Conservation (phyloP, 1,140 invertebrate genomes). For the Dreissena polymorpha region DNA sequence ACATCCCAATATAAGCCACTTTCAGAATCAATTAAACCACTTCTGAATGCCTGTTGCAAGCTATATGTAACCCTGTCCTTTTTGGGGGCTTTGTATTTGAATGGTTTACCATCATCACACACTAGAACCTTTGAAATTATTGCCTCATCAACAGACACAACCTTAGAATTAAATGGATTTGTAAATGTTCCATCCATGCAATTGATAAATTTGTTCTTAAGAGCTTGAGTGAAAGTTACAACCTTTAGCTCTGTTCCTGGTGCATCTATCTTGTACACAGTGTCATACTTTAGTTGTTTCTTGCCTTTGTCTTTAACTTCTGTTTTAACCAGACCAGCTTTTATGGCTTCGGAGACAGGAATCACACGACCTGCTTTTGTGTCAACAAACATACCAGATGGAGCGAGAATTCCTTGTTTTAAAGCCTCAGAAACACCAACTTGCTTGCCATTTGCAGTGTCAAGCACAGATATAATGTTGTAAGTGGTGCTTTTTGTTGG, state of each 20-base stretch:
- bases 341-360: conserved; percentile 88
- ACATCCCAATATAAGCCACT: conserved; percentile 86
- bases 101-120: conserved; percentile 84
- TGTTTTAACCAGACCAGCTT: conserved; percentile 88
- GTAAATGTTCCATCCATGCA: conserved; percentile 87
- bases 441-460: conserved; percentile 83
- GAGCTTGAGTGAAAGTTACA: conserved; percentile 91
- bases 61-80: conserved; percentile 63
- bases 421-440: conserved; percentile 74
- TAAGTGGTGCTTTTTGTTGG: conserved; percentile 64
- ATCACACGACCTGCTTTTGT: conserved; percentile 89
- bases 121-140: conserved; percentile 88
- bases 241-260: conserved; percentile 39
- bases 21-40: conserved; percentile 68
- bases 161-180: conserved; percentile 87
- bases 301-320: conserved; percentile 70
- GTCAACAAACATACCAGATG: conserved; percentile 83
- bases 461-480: conserved; percentile 88
- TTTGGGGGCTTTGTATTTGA: conserved; percentile 66
- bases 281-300: conserved; percentile 36
- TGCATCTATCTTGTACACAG: conserved; percentile 32
- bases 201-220: conserved; percentile 89
- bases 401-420: conserved; percentile 75
- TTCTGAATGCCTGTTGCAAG: conserved; percentile 71
- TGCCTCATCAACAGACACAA: conserved; percentile 87